Evolutionary conservation across 2,888 invertebrate genomes (phyloP).

Genomic region (Meandrusa payeni): DNA sequence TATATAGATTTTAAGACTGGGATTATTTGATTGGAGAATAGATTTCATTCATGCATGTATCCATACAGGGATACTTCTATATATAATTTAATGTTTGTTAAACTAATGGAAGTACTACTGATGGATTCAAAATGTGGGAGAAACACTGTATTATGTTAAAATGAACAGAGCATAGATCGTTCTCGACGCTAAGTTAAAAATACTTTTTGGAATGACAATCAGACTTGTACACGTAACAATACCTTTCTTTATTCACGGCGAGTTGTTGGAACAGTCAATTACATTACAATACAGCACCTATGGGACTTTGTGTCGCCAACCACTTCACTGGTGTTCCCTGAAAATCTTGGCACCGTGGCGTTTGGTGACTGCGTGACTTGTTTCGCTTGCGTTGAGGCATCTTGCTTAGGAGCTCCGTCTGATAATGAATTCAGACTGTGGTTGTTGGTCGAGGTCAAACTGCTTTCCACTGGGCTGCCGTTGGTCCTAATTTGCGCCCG

Average conservation of each 20-base stretch:
- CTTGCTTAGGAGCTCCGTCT: slow-evolving; percentile 56
- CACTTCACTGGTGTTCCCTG: slow-evolving; percentile 89
- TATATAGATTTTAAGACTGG: no score
- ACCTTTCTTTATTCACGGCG: slow-evolving; percentile 3
- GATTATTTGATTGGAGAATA: no score
- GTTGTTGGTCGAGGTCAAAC: slow-evolving; percentile 63
- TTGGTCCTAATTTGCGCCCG: slow-evolving; percentile 89
- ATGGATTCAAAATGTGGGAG: no score
- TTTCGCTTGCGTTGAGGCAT: slow-evolving; percentile 61
- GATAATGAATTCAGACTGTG: slow-evolving; percentile 69
- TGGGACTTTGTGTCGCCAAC: slow-evolving; percentile 86
- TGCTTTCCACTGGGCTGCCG: slow-evolving; percentile 77
- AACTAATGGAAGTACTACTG: no score
- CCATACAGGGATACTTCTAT: no score
- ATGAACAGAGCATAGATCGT: no score
- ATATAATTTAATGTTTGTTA: no score
- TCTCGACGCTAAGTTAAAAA: slow-evolving; percentile 19
- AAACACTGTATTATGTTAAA: no score
- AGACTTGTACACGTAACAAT: slow-evolving; percentile 19
- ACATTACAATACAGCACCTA: slow-evolving; percentile 89
- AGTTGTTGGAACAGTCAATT: slow-evolving; percentile 33
- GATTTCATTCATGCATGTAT: no score
- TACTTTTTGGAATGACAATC: slow-evolving; percentile 11
- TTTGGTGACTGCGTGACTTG: slow-evolving; percentile 67
- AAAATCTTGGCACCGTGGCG: slow-evolving; percentile 81